Conservation (phyloP, 2,888 invertebrate species). For the Metacarcinus magister region DNA sequence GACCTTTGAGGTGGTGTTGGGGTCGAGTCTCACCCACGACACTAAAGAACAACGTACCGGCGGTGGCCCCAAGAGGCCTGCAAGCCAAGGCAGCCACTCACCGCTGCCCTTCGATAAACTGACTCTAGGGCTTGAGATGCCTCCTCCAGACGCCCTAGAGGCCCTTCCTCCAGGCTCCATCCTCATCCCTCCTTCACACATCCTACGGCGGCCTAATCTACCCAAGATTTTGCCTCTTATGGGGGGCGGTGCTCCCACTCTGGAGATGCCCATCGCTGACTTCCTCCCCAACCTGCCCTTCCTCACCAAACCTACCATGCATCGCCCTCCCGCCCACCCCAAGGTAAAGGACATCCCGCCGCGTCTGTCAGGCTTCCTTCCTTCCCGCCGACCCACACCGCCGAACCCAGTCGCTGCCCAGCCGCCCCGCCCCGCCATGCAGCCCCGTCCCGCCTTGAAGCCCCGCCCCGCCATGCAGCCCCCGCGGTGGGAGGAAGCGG, state of each 20-base stretch:
- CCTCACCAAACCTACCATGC: constrained; percentile 51
- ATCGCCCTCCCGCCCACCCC: constrained; percentile 60
- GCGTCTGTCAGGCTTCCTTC: constrained; percentile 67
- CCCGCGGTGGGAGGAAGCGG: not conserved
- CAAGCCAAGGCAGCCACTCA: not conserved
- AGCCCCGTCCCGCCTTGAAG: too few species aligned
- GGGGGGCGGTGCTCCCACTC: constrained; percentile 52
- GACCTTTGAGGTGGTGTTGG: constrained; percentile 78
- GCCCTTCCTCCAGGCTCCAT: constrained; percentile 81
- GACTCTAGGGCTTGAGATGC: constrained; percentile 79
- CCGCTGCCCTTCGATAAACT: constrained; percentile 70
- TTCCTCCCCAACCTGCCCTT: constrained; percentile 72
- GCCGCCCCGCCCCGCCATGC: constrained; percentile 32
- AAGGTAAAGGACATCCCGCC: constrained; percentile 69
- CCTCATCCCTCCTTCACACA: constrained; percentile 80
- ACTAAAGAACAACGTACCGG: not conserved
- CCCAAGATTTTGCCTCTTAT: constrained; percentile 65
- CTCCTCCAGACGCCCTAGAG: constrained; percentile 80
- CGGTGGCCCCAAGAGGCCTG: not conserved
- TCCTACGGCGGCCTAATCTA: constrained; percentile 69
- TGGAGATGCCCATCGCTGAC: constrained; percentile 66
- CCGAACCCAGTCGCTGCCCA: constrained; percentile 1
- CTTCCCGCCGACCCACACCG: constrained; percentile 55
- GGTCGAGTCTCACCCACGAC: constrained; percentile 78
- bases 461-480: constrained; percentile 1